These are phyloP conservation scores for Dicyrtoma fusca DNA, from an alignment of 2,888 invertebrate genomes.

Conservation along the genomic window DNA sequence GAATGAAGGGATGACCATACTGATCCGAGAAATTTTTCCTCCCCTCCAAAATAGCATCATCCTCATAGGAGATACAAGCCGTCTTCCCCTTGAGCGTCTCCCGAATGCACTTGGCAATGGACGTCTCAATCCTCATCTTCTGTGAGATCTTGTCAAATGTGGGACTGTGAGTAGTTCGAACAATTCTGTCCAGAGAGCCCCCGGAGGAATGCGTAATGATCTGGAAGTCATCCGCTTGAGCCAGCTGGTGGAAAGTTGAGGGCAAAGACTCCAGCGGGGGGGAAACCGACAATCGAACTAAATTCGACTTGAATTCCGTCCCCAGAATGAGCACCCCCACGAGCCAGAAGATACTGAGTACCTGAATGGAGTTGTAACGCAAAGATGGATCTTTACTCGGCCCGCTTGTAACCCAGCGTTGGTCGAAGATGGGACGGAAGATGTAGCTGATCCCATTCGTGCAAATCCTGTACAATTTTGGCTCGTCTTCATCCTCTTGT, in stretches of 20 bases:
- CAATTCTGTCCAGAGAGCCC: constrained; percentile 37
- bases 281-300: constrained; percentile 33
- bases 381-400: background rate
- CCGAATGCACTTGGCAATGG: constrained; percentile 12
- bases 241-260: constrained; percentile 44
- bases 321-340: constrained; percentile 19
- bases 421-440: constrained; percentile 16
- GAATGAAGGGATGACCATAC: constrained; percentile 23
- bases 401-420: background rate
- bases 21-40: constrained; percentile 22
- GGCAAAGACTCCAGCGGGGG: constrained; percentile 42
- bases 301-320: constrained; percentile 31
- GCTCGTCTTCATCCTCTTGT: background rate
- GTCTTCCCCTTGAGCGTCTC: constrained; percentile 11
- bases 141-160: constrained; percentile 26
- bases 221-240: constrained; percentile 36
- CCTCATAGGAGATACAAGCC: constrained; percentile 35
- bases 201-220: constrained; percentile 45
- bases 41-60: constrained; percentile 28
- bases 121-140: constrained; percentile 21
- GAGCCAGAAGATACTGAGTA: constrained; percentile 27
- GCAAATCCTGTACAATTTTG: background rate
- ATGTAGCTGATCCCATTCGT: constrained; percentile 6
- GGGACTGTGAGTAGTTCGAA: constrained; percentile 13
- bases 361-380: background rate